phyloP scores from a whole-genome alignment of 2,113 vertebrate species.

The Martes martes region DNA sequence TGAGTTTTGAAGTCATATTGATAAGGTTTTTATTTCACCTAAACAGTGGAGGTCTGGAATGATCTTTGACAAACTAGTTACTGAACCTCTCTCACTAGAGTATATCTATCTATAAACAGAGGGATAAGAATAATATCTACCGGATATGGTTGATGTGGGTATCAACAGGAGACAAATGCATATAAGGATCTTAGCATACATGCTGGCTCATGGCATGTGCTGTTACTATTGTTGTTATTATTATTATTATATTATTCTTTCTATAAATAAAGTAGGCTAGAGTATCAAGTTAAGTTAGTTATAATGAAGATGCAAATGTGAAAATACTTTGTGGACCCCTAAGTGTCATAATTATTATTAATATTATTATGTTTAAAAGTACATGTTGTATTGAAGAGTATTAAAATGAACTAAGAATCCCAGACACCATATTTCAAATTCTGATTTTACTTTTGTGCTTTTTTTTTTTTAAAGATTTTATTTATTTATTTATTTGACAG shows the following conservation, averaged over 20 bases:
- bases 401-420: too few species aligned
- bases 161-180: not conserved
- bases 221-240: not conserved
- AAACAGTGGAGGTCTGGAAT: not conserved
- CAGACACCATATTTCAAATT: not conserved
- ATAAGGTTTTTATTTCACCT: not conserved
- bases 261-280: too few species aligned
- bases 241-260: too few species aligned
- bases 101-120: not conserved
- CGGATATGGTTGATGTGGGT: not conserved
- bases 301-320: too few species aligned
- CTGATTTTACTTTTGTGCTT: not conserved
- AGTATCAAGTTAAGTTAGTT: too few species aligned
- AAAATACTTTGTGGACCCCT: too few species aligned
- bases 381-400: not conserved
- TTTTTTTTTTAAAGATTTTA: too few species aligned
- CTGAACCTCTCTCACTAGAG: not conserved
- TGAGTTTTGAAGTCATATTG: not conserved
- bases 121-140: not conserved
- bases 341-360: not conserved
- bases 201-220: not conserved
- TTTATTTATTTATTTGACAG: too few species aligned
- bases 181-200: not conserved
- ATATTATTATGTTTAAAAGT: not conserved
- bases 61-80: not conserved